Percentiles rank a stretch among this genome's conserved stretches.
phyloP scores from a whole-genome alignment of 1,140 invertebrate species.

The Drosophila punjabiensis region DNA sequence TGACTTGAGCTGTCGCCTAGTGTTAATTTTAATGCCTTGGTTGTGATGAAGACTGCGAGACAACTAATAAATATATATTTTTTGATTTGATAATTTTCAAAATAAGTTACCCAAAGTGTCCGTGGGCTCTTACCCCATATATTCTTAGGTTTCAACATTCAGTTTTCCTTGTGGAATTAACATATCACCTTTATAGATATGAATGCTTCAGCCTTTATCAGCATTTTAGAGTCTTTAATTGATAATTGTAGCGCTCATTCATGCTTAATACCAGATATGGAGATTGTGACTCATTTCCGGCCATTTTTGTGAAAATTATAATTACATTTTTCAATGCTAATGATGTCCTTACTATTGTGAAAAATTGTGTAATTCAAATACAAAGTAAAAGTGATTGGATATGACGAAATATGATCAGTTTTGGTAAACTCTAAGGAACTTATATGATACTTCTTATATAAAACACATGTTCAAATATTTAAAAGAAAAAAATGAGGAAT shows the following conservation, averaged over 20 bases:
- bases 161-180: conserved; percentile 22
- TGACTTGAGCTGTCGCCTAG: conserved; percentile 41
- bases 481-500: not conserved
- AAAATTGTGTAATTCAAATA: not conserved
- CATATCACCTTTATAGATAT: conserved; percentile 38
- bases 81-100: not conserved
- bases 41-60: conserved; percentile 3
- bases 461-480: not conserved
- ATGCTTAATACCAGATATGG: conserved; percentile 39
- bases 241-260: conserved; percentile 74
- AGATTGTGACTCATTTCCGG: conserved; percentile 60
- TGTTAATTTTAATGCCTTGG: not conserved
- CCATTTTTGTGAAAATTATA: conserved; percentile 19
- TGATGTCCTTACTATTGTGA: conserved; percentile 4
- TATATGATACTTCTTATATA: not conserved
- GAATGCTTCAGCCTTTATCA: conserved; percentile 43
- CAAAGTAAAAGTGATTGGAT: not conserved
- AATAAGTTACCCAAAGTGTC: not conserved
- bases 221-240: conserved; percentile 49
- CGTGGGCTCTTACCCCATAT: no score
- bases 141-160: not conserved
- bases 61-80: not conserved
- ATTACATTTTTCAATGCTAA: conserved; percentile 47
- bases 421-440: not conserved
- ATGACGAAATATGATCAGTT: not conserved